Percentiles rank a stretch among this genome's conserved stretches.
phyloP scores from a whole-genome alignment of 2,113 vertebrate genomes.

The Clarias macrocephalus region DNA sequence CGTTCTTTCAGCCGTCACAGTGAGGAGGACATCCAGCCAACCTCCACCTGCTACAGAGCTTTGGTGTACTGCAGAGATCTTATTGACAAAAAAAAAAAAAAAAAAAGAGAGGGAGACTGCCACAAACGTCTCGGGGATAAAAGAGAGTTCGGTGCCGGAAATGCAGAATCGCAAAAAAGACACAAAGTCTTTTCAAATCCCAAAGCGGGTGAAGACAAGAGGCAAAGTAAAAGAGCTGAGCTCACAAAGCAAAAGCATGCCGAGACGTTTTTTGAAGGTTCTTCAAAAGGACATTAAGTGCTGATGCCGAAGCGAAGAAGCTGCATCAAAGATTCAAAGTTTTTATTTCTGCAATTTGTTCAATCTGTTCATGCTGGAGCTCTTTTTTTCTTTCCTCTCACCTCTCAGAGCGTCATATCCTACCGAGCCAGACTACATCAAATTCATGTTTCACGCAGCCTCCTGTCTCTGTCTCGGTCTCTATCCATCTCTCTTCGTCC shows the following conservation, averaged over 20 bases:
- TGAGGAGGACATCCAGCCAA: neutral
- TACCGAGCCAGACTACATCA: neutral
- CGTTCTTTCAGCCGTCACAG: conserved; percentile 20
- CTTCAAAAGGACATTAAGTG: conserved; percentile 15
- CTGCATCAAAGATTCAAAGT: conserved; percentile 6
- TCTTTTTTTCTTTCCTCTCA: neutral
- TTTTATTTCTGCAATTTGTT: neutral
- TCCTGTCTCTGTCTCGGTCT: neutral
- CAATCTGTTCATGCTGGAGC: neutral
- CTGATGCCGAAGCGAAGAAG: neutral
- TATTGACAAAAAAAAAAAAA: neutral
- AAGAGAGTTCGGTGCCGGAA: neutral
- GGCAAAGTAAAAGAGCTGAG: neutral
- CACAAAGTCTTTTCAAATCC: conserved; percentile 4
- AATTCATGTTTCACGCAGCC: conserved; percentile 4
- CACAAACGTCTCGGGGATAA: neutral
- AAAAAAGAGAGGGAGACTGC: neutral
- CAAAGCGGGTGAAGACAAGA: neutral
- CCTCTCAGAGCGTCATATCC: neutral
- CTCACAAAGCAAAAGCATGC: neutral
- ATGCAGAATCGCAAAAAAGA: neutral
- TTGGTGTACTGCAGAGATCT: neutral
- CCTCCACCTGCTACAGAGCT: neutral
- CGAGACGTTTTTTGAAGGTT: neutral
- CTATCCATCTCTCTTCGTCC: neutral